Base-by-base conservation (phyloP, 2,113 vertebrate genomes). In the Phodopus roborovskii region DNA sequence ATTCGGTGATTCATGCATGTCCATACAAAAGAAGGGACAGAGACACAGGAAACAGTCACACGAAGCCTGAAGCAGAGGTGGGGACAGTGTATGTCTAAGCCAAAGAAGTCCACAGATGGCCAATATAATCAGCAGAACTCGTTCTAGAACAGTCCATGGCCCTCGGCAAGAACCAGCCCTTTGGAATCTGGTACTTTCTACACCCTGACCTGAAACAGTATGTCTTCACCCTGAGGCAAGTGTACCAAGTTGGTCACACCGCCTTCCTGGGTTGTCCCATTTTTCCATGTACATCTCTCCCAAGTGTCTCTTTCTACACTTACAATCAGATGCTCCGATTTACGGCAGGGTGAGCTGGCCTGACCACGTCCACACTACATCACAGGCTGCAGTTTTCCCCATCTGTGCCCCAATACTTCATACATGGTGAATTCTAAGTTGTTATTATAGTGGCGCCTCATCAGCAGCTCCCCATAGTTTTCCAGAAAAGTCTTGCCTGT, bases 71-170 rank as follows among this genome's bases (percentile, higher is more conserved):
- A 36, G 26, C 1, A 17, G 64, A 53, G 4, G 36, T 24, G 8
- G 26, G 17, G 53, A 0, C 17, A 62, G 42, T 17, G 33, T 6
- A 33, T 60, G 19, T 10, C 1, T 7, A 45, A 74, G n/a, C 39
- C 83, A 74, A 89, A 45, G 7, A 79, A 66, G 5, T 28, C 28
- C 36, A 28, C 60, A 64, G 24, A 11, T 8, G 2, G 9, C 50
- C 42, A 33, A 33, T 11, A 78, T 56, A 39, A 2, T 11, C 58
- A 36, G 6, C 58, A 62, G 66, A 53, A 13, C 7, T 36, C 8
- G 4, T 16, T 28, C 11, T 17, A 1, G 3, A 68, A 24, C 7
- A n/a, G 1, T 19, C 60, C 15, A 13, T 1, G 10, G 20, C 1
- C 68, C 33, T 50, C 20, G 42, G 60, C 16, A 45, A 53, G 3